Percentiles rank a stretch among this genome's conserved stretches.
Evolutionary conservation across 2,888 invertebrate genomes (phyloP).

Genomic region (Drosophila atripex): DNA sequence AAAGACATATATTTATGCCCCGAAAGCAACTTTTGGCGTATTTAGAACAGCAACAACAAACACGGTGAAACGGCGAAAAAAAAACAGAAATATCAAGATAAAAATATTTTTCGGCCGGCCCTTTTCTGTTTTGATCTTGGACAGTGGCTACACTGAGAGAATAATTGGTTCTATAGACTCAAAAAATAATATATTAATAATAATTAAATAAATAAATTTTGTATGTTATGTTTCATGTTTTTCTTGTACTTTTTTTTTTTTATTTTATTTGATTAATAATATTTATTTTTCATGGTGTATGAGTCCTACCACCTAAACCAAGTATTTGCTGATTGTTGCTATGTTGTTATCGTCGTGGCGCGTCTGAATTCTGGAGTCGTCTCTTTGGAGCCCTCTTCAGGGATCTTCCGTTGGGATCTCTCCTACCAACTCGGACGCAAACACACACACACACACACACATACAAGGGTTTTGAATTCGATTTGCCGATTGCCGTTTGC

Average conservation of each 20-base stretch:
- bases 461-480: conserved; percentile 63
- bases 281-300: conserved; percentile 21
- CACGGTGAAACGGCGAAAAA: conserved; percentile 48
- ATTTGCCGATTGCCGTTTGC: conserved; percentile 50
- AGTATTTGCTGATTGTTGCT: conserved; percentile 52
- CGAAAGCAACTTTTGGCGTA: conserved; percentile 67
- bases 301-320: conserved; percentile 52
- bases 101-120: conserved; percentile 73
- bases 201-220: too few relatives aligned
- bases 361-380: conserved; percentile 44
- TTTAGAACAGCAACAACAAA: conserved; percentile 66
- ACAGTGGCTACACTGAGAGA: conserved; percentile 36
- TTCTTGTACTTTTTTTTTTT: not conserved
- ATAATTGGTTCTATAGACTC: too few relatives aligned
- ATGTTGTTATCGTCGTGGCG: conserved; percentile 50
- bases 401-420: conserved; percentile 35
- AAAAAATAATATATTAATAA: too few relatives aligned
- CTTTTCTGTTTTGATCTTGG: conserved; percentile 54
- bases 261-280: not conserved
- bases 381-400: conserved; percentile 47
- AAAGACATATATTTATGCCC: conserved; percentile 76
- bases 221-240: not conserved
- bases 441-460: too few relatives aligned
- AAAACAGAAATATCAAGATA: conserved; percentile 70
- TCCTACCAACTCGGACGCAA: conserved; percentile 14